Evolutionary conservation across 2,797 vertebrate species (phyloP), one percentile per base, ranked within the genome.

Genomic region (Dallia pectoralis): DNA sequence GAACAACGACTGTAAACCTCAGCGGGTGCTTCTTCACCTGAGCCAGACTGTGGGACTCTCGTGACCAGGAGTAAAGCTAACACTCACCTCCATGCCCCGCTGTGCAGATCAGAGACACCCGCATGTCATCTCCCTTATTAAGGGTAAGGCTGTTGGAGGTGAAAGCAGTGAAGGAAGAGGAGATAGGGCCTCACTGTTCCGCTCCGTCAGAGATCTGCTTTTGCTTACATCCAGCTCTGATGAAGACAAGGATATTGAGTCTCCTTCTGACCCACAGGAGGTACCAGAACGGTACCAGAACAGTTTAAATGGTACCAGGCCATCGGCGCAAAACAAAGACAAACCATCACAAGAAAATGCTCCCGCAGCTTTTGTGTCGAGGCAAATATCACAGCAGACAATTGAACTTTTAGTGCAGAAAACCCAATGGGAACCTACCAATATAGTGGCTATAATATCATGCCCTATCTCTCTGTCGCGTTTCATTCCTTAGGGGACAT

Each of bases 151-250:
- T 30, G 67, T 29, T n/a, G 67, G 27, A 49, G 47, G 25, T 18
- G 67, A 27, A 6, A 29, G 32, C 4, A 32, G 16, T 36, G 36
- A n/a, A 67, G 40, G 65, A 2, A 29, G 29, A 14, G 22, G 22
- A 47, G 29, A 33, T 32, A 22, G 63, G 22, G 15, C 6, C 29
- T 67, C 72, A 1, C n/a, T 72, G 16, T 19, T 56, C 16, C 30
- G 64, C 3, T 40, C 48, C 1, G 56, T 83, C 53, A 70, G 81
- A 66, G 70, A 64, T 19, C 47, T 68, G 47, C 69, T 72, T 67
- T 65, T 78, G 63, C 27, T 69, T 48, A 80, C 71, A 15, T 73
- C 81, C 81, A 2, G 69, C 74, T 2, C 80, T 72, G 0, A 59
- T 25, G 0, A 59, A 11, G 22, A 27, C 53, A 25, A 25, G 53